Evolutionary conservation across 64 coral and sea anemone species (phyloP), one percentile per base, ranked within the genome.

Genomic region (Dendrophyllia cribrosa): DNA sequence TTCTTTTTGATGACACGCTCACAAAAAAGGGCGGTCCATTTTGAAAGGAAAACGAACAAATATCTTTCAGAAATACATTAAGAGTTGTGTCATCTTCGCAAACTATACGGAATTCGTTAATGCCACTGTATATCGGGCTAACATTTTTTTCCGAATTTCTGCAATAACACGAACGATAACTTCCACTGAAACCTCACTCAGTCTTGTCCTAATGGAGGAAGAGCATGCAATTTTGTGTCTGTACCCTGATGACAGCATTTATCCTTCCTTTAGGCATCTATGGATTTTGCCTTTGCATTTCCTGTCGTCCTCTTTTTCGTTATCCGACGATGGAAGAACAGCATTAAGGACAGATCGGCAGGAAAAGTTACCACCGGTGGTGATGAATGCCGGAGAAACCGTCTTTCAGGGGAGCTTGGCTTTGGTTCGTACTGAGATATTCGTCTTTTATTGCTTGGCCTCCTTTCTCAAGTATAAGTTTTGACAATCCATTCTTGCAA

Each of bases 161-260:
- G 61, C 80, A 21, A 84, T 17, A 47, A 84, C 80, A 23, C 80
- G 80, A 67, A 59, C 47, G 44, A 84, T 50, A 0, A 66, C 46
- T 22, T 84, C 62, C 50, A 17, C 80, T 3, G 80, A 84, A 5
- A 66, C 14, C 13, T 59, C 60, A 9, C 67, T 59, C 60, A n/a
- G 43, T 67, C 19, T 84, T 84, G 61, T n/a, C 80, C 60, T 43
- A 84, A 67, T n/a, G 43, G 80, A 45, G 62, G 61, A 50, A 84
- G 9, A 50, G 60, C 60, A 12, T 67, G 17, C 1, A 61, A 84
- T n/a, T 51, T 45, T 24, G 59, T 66, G 6, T 50, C 80, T 67
- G 59, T 67, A 11, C 19, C 61, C 80, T 50, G 80, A 84, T 20
- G 60, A 34, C 60, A 67, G 20, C 16, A 11, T 11, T 19, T 67